phyloP scores from a whole-genome alignment of 2,797 vertebrate species.

The Chloroceryle amazona region DNA sequence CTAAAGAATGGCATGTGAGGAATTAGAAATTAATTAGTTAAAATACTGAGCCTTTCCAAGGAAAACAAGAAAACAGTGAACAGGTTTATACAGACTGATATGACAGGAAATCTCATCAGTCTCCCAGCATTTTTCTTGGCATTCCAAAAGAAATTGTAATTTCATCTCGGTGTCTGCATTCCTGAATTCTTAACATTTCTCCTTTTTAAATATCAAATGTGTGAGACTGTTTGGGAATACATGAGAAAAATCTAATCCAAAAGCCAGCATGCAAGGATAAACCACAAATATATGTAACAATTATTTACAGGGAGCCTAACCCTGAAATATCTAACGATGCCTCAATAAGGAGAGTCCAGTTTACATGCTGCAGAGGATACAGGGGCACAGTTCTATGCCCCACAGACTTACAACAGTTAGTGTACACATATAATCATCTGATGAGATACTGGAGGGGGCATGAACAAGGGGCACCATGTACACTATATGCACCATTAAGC shows the following conservation, averaged over 20 bases:
- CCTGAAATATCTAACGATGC: background rate
- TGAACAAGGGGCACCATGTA: background rate
- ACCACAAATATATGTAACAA: background rate
- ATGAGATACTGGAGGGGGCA: background rate
- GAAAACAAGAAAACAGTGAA: conserved; percentile 81
- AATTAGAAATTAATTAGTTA: conserved; percentile 82
- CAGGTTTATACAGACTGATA: conserved; percentile 81
- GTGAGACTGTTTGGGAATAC: conserved; percentile 74
- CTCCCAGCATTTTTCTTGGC: conserved; percentile 85
- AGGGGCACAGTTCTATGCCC: background rate
- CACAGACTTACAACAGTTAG: rapidly evolving
- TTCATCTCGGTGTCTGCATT: conserved; percentile 87
- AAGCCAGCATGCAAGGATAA: background rate
- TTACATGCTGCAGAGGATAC: background rate
- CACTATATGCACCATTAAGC: background rate
- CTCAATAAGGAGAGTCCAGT: background rate
- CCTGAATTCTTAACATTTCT: conserved; percentile 89
- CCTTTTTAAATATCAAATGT: conserved; percentile 82
- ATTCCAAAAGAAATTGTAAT: conserved; percentile 85
- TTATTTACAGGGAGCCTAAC: background rate
- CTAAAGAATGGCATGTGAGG: conserved; percentile 81
- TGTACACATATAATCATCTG: background rate
- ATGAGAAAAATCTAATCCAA: conserved; percentile 43
- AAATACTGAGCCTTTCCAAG: conserved; percentile 78
- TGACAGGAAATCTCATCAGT: conserved; percentile 87